Base-by-base conservation (phyloP, 53 echinoderm and acorn worm species). In the Patiria pectinifera region DNA sequence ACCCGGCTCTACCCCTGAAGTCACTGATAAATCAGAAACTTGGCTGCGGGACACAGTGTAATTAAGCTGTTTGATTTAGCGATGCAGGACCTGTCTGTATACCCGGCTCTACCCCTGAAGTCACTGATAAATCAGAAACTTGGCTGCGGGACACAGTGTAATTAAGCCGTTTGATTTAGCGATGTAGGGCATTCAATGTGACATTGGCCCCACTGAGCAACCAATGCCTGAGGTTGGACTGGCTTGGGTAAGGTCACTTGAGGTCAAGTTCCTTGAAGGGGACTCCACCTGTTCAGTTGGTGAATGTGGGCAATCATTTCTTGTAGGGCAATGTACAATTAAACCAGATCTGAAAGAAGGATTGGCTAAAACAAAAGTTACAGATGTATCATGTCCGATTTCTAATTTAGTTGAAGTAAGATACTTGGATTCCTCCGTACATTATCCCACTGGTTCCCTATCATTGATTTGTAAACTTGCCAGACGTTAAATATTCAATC, bases 121-220 rank as follows among this genome's bases (percentile, higher is more conserved):
- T 12, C 60, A 60, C 9, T 60, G 60, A 12, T 60, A 8, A 8
- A 60, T 35, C 80, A 79, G 80, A 58, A 59, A 58, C 24, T 59
- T 59, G 9, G 59, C 60, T 83, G 15, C 83, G 15, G 60, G 59
- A 24, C 83, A 21, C 59, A 35, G 35, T 22, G 60, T 23, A 83
- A 83, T 83, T 60, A 83, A 59, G 60, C 80, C 48, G 9, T 59
- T 45, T 83, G 83, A 60, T 83, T 83, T 83, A 83, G 59, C 16
- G 25, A 22, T 23, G 24, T 60, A 10, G 24, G 83, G 24, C 60
- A 60, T 23, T 45, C 80, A 60, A 60, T 16, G 25, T 24, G 83
- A 83, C 83, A 83, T 60, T 8, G 58, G 26, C 59, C 23, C 3
- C 3, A 11, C 26, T 0, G 78, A n/a, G 26, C 11, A 78, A 78